Base-by-base conservation (phyloP, 2,888 invertebrate species). In the Hydrotaea diabolus region DNA sequence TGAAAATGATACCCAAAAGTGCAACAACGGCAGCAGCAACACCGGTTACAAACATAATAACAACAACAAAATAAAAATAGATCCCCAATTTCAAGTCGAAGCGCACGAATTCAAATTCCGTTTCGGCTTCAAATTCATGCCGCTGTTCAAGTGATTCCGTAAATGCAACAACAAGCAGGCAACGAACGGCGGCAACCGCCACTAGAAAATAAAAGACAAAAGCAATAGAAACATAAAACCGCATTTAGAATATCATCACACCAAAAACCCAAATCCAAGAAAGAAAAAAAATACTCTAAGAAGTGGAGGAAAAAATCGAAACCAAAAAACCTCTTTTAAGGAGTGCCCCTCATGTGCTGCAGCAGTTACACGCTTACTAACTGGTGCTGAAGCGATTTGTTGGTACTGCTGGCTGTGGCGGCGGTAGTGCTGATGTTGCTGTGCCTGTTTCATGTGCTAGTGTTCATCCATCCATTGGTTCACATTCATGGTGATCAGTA, bases 201-300 rank as follows among this genome's bases (percentile, higher is more conserved):
- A 85, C 62, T 90, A 89, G 88, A 90, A 88, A 88, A 88, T 87
- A 84, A 83, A 17, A 75, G 15, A 43, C 55, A 80, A 76, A 78
- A 72, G 84, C 80, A 78, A 82, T 80, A 76, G 83, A 79, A 77
- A 85, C 83, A 85, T 84, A 85, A 86, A 88, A 89, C 89, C 88
- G 88, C 90, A 89, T 89, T 90, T 90, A 90, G 90, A 90, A 90
- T 91, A 91, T 90, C 90, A 90, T 91, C 90, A 88, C 88, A 89
- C 77, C 69, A 62, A 79, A 39, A 80, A 46, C 55, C 77, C 69
- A 62, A 79, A 39, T 78, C 31, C 55, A 83, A 82, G 80, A 75
- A 84, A 80, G 86, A 82, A 88, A 77, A 31, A 31, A n/a, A n/a
- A n/a, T n/a, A 55, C 19, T 7, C 11, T 13, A 39, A 39, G 21